A percentile compares a stretch with the other conserved stretches of the same genome.
These are phyloP conservation scores for Synodontis membranacea DNA, from an alignment of 2,113 vertebrate genomes.

Conservation along the genomic window DNA sequence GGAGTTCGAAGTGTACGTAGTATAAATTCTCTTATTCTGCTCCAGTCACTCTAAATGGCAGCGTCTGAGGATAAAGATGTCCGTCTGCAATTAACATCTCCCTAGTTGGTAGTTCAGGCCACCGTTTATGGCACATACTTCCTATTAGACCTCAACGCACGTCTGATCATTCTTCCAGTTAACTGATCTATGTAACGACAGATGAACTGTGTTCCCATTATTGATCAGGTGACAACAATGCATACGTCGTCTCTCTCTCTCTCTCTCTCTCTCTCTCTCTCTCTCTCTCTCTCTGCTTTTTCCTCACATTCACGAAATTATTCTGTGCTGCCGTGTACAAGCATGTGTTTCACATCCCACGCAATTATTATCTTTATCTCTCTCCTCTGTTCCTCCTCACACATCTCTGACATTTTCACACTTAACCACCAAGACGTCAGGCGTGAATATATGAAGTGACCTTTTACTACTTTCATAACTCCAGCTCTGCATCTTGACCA, in stretches of 20 bases:
- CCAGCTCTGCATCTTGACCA: not conserved
- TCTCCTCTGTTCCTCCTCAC: constrained; percentile 17
- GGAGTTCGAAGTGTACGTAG: not conserved
- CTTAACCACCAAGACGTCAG: not conserved
- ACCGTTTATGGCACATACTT: not conserved
- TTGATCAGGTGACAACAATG: not conserved
- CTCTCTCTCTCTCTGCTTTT: not conserved
- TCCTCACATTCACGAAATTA: constrained; percentile 11
- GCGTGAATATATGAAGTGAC: not conserved
- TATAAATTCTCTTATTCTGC: not conserved
- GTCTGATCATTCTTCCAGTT: not conserved
- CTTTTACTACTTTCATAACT: not conserved
- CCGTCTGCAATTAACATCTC: not conserved
- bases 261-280: not conserved
- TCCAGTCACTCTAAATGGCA: not conserved
- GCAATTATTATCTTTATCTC: not conserved
- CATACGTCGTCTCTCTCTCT: not conserved
- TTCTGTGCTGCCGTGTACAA: constrained; percentile 5
- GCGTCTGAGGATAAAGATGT: not conserved
- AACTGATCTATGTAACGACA: not conserved
- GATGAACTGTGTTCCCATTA: not conserved
- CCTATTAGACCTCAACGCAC: not conserved
- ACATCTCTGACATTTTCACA: constrained; percentile 29
- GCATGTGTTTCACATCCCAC: constrained; percentile 23
- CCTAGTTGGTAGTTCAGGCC: not conserved